phyloP scores from a whole-genome alignment of 2,113 vertebrate genomes.

The Caretta caretta region DNA sequence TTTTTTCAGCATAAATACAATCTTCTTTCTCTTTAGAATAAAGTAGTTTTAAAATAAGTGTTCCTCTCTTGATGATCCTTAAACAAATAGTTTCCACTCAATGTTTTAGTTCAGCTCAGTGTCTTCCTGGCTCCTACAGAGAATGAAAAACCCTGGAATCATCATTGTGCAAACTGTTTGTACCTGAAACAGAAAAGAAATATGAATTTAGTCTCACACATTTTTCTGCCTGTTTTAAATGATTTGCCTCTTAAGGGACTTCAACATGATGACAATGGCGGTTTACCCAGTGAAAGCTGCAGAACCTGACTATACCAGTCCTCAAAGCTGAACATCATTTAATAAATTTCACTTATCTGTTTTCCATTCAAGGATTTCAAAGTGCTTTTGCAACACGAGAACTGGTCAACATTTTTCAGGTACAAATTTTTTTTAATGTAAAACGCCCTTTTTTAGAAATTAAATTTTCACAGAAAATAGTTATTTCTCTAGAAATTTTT shows the following conservation, averaged over 20 bases:
- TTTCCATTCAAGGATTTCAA: conserved; percentile 8
- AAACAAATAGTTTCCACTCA: conserved; percentile 49
- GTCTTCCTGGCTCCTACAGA: conserved; percentile 66
- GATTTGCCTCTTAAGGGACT: conserved; percentile 22
- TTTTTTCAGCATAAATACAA: conserved; percentile 83
- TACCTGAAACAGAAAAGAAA: conserved; percentile 76
- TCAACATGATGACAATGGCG: neutral
- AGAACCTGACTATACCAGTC: conserved; percentile 35
- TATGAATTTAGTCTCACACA: neutral
- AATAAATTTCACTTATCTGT: conserved; percentile 20
- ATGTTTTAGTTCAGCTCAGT: conserved; percentile 67
- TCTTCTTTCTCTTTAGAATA: conserved; percentile 54
- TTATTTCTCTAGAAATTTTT: neutral
- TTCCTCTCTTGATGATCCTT: conserved; percentile 50
- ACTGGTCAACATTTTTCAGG: neutral
- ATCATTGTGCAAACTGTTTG: conserved; percentile 67
- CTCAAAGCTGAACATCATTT: conserved; percentile 30
- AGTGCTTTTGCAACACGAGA: neutral
- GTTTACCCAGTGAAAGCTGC: conserved; percentile 37
- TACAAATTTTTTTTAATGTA: neutral
- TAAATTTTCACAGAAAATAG: neutral
- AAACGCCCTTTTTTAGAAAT: neutral
- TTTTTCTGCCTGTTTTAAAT: conserved; percentile 8
- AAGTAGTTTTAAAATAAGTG: neutral
- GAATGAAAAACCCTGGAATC: conserved; percentile 63